Percentiles rank a stretch among this genome's conserved stretches.
Conservation (phyloP, 2,113 vertebrate species). For the Scytalopus superciliaris region DNA sequence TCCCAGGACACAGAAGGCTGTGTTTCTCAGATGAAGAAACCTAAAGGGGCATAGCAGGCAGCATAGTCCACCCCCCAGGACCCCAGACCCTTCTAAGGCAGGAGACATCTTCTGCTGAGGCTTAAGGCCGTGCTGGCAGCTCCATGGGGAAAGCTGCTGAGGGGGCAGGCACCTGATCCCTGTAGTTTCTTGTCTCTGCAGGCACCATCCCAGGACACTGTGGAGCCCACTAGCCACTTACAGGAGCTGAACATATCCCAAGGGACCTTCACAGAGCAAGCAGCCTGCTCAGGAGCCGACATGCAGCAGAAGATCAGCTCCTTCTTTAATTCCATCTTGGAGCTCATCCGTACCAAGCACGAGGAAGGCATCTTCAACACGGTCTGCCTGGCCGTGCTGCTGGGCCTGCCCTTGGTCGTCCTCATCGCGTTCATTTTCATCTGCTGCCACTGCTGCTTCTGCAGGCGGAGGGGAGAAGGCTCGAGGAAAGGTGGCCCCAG, state of each 20-base stretch:
- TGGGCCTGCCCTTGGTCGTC: constrained; percentile 83
- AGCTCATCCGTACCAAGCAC: constrained; percentile 80
- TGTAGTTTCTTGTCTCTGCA: neutral
- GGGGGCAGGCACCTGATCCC: neutral
- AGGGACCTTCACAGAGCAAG: neutral
- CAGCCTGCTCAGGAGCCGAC: neutral
- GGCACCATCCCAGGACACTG: neutral
- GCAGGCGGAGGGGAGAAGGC: constrained; percentile 44
- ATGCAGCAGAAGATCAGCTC: constrained; percentile 76
- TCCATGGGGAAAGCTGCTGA: neutral
- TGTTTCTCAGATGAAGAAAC: neutral
- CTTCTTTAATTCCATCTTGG: constrained; percentile 85
- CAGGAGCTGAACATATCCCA: neutral
- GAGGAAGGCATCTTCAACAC: constrained; percentile 89
- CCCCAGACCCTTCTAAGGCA: neutral
- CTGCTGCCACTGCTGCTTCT: constrained; percentile 93
- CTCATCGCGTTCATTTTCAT: constrained; percentile 77
- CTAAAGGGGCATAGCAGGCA: neutral
- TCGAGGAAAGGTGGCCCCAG: neutral
- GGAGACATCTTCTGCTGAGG: neutral
- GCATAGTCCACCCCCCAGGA: neutral
- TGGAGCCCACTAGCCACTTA: neutral
- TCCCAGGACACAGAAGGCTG: neutral
- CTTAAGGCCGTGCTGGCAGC: neutral
- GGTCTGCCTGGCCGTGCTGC: constrained; percentile 83